phyloP scores from a whole-genome alignment of 2,113 vertebrate species.

The Salvelinus namaycush region DNA sequence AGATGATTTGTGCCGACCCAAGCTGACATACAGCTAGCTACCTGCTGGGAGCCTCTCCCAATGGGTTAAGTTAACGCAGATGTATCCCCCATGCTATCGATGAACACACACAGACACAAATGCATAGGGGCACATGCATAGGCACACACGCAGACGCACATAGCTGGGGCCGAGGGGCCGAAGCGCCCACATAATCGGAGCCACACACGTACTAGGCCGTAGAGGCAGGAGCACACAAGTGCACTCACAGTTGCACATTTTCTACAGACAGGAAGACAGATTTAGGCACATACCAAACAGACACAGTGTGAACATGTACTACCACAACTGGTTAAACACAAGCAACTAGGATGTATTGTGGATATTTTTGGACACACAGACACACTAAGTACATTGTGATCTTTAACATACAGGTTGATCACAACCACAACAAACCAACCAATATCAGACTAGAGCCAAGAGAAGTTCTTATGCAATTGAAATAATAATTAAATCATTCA shows the following conservation, averaged over 20 bases:
- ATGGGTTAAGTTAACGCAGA: conserved; percentile 81
- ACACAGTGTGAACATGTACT: conserved; percentile 14
- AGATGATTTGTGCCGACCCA: conserved; percentile 89
- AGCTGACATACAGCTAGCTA: conserved; percentile 72
- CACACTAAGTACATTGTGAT: background rate
- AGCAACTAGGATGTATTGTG: background rate
- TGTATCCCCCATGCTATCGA: conserved; percentile 63
- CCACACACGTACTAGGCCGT: conserved; percentile 17
- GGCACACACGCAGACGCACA: conserved; percentile 15
- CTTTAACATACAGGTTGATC: background rate
- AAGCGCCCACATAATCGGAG: conserved; percentile 1
- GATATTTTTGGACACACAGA: background rate
- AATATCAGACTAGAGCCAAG: conserved; percentile 34
- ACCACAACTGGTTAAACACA: background rate
- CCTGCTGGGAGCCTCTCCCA: conserved; percentile 87
- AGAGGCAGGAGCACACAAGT: conserved; percentile 4
- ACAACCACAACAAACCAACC: background rate
- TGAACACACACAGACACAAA: conserved; percentile 63
- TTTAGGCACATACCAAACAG: conserved; percentile 49
- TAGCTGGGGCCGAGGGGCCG: too few relatives aligned
- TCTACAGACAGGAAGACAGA: conserved; percentile 38
- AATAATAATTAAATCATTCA: conserved; percentile 53
- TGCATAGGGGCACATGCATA: conserved; percentile 15
- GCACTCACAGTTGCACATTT: conserved; percentile 44
- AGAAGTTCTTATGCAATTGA: background rate